phyloP scores from a whole-genome alignment of 2,113 vertebrate genomes.

The Recurvirostra avosetta region DNA sequence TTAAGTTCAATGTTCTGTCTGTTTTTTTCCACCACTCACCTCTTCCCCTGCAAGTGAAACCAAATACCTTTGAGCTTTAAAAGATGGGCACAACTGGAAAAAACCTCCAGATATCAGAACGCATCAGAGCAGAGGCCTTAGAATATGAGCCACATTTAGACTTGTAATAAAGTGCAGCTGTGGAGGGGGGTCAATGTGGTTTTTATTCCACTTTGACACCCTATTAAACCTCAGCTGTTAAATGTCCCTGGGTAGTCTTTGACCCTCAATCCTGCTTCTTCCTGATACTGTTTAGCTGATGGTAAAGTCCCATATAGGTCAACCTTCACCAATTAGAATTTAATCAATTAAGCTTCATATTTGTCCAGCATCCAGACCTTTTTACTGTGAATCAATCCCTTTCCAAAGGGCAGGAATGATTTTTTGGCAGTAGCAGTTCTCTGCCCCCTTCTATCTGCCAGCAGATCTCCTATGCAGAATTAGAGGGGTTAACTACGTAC shows the following conservation, averaged over 20 bases:
- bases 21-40: neutral
- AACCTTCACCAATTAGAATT: neutral
- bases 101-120: neutral
- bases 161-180: neutral
- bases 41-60: neutral
- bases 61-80: neutral
- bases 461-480: neutral
- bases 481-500: neutral
- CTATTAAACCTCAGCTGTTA: neutral
- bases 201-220: neutral
- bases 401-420: neutral
- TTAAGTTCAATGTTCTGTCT: neutral
- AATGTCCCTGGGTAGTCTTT: neutral
- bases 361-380: neutral
- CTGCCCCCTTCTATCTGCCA: neutral
- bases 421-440: neutral
- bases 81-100: neutral
- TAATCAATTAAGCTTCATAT: neutral
- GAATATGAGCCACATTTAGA: neutral
- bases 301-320: neutral
- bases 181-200: neutral
- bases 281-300: neutral
- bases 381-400: neutral
- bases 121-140: neutral
- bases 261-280: neutral